Base-by-base conservation (phyloP, 2,797 vertebrate species). In the Scarus forsteni region DNA sequence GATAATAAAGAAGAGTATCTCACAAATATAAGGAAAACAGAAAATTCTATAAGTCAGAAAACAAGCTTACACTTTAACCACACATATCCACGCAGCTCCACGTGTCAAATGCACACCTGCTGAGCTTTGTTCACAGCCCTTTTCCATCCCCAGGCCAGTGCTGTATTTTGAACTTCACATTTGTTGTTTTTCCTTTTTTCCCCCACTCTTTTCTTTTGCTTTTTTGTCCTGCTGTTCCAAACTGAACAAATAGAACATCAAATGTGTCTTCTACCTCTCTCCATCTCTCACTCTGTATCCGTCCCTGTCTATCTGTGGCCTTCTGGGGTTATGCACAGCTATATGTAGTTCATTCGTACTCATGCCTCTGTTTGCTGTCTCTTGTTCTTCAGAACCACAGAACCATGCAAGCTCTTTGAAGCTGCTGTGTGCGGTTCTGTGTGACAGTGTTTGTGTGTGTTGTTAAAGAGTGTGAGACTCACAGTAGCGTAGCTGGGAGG, bases 111-210 rank as follows among this genome's bases (percentile, higher is more conserved):
- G 85, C 82, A 86, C 84, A 90, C 79, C 81, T 84, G 75, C 66
- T 81, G 81, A 87, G 83, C 88, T 83, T 83, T 80, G 81, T 70
- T 84, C 75, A 62, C 60, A 84, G 78, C 73, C 61, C 71, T 70
- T 86, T 53, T 75, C 54, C 42, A 43, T 80, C 82, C 71, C 78
- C 69, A 80, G 79, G 77, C 73, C 40, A 49, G 10, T n/a, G 19
- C 44, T 53, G 11, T 1, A 3, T 42, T 50, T 50, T 49, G 5
- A 27, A 10, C 4, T 14, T 42, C 51, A 4, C 10, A 1, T 19
- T 40, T 59, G n/a, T 34, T 10, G 0, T 45, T 45, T 50, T 34
- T 53, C 13, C 8, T 12, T 16, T 64, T 39, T 27, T 7, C 11
- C 45, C 50, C 74, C 49, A 10, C 79, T 16, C 49, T 67, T 45